Conservation (phyloP, 2,113 vertebrate species). For the Macrotis lagotis region DNA sequence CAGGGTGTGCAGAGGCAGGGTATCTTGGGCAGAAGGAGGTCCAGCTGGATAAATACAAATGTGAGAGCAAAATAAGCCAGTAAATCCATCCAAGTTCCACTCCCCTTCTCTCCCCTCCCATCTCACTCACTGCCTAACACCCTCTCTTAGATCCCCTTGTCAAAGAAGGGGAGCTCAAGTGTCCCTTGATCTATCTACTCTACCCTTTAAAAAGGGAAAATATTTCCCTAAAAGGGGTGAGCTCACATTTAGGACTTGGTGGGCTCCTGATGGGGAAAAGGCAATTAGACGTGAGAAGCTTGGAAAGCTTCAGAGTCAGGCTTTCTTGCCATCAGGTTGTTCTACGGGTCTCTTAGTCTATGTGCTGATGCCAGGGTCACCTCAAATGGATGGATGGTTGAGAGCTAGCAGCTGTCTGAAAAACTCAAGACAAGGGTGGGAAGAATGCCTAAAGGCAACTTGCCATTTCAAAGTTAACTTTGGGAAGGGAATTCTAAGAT, state of each 20-base stretch:
- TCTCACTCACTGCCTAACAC: slow-evolving; percentile 47
- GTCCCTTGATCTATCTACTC: slow-evolving; percentile 67
- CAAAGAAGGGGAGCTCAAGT: slow-evolving; percentile 67
- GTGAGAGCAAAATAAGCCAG: slow-evolving; percentile 73
- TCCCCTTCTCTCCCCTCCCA: slow-evolving; percentile 62
- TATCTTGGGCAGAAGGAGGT: slow-evolving; percentile 64
- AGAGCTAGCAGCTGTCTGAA: neutral
- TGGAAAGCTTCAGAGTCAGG: slow-evolving; percentile 8
- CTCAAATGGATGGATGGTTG: neutral
- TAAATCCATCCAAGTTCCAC: slow-evolving; percentile 61
- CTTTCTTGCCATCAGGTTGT: neutral
- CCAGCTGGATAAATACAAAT: slow-evolving; percentile 78
- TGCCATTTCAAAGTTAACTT: neutral
- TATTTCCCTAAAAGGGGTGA: slow-evolving; percentile 61
- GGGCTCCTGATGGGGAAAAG: slow-evolving; percentile 42
- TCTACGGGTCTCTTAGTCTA: neutral
- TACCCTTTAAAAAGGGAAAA: slow-evolving; percentile 55
- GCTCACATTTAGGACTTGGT: slow-evolving; percentile 58
- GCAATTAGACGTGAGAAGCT: slow-evolving; percentile 22
- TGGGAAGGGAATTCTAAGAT: neutral
- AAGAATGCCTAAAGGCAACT: neutral
- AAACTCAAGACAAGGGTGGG: neutral
- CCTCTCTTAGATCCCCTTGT: slow-evolving; percentile 58
- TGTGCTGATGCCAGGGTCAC: neutral
- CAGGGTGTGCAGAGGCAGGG: slow-evolving; percentile 39